These are phyloP conservation scores for Microcebus jonahi DNA, from an alignment of 2,113 vertebrate genomes.

Conservation along the genomic window DNA sequence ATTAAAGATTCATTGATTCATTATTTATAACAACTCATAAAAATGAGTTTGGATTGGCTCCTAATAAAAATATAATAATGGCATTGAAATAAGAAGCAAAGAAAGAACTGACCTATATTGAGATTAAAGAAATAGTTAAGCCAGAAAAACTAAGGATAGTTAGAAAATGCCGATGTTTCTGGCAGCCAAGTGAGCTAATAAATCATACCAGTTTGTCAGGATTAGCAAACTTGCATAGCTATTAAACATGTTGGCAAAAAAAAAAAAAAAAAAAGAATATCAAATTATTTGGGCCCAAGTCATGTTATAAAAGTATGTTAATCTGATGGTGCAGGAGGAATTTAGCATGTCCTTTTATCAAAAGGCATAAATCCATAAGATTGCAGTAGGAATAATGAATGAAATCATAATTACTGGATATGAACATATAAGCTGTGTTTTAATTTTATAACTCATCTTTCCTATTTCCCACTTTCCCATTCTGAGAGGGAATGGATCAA, in stretches of 20 bases:
- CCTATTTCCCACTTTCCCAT: neutral
- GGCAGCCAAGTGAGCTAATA: slow-evolving; percentile 37
- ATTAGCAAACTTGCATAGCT: slow-evolving; percentile 49
- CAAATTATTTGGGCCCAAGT: neutral
- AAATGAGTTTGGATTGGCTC: slow-evolving; percentile 18
- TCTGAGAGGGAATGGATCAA: neutral
- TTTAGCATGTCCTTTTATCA: neutral
- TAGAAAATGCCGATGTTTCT: slow-evolving; percentile 38
- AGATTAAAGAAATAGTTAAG: neutral
- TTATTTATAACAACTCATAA: neutral
- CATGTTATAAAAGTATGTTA: neutral
- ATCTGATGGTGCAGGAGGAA: neutral
- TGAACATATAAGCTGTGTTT: slow-evolving; percentile 21
- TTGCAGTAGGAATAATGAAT: neutral
- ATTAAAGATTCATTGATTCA: slow-evolving; percentile 40
- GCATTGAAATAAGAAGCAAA: slow-evolving; percentile 31
- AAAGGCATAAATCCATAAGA: neutral
- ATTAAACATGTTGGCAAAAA: slow-evolving; percentile 31
- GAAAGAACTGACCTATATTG: neutral
- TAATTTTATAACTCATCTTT: slow-evolving; percentile 40
- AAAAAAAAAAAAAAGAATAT: neutral
- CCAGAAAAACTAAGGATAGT: neutral
- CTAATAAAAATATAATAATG: slow-evolving; percentile 47
- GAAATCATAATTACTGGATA: neutral
- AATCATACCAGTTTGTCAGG: slow-evolving; percentile 49